A percentile compares a stretch with the other conserved stretches of the same genome.
phyloP scores from a whole-genome alignment of 2,797 vertebrate species.

The Hippoglossus hippoglossus region DNA sequence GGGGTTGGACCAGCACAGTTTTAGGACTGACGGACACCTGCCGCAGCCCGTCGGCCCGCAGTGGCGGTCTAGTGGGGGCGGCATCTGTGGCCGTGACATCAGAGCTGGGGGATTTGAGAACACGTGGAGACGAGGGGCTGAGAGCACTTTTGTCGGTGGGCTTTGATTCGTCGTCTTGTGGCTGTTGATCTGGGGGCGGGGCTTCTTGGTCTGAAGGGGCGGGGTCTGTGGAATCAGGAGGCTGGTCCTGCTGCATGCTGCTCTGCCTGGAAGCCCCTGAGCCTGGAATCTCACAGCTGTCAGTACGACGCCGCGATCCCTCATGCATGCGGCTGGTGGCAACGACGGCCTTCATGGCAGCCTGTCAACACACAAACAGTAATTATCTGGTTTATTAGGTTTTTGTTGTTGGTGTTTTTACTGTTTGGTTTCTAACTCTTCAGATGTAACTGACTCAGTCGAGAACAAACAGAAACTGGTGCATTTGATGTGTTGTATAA shows the following conservation, averaged over 20 bases:
- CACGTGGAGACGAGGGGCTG: constrained; percentile 51
- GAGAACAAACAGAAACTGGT: too few species aligned
- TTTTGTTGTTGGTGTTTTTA: too few species aligned
- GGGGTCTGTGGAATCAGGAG: constrained; percentile 64
- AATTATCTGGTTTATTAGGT: not conserved
- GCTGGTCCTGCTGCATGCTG: constrained; percentile 78
- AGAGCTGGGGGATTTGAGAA: constrained; percentile 55
- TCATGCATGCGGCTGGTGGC: constrained; percentile 91
- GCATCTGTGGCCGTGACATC: constrained; percentile 31
- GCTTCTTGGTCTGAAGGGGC: constrained; percentile 45
- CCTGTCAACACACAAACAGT: constrained; percentile 75
- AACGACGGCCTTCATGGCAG: constrained; percentile 92
- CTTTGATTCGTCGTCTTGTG: constrained; percentile 25
- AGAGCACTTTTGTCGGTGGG: constrained; percentile 31
- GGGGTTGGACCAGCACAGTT: constrained; percentile 66
- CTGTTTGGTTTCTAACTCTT: too few species aligned
- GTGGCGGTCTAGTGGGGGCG: constrained; percentile 71
- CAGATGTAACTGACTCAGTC: too few species aligned
- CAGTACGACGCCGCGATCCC: constrained; percentile 80
- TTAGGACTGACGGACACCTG: constrained; percentile 77
- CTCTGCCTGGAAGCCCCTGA: constrained; percentile 74
- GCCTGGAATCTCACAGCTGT: constrained; percentile 80
- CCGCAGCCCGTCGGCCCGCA: constrained; percentile 76
- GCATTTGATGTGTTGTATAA: too few species aligned
- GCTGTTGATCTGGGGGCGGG: constrained; percentile 21